A percentile compares a stretch with the other conserved stretches of the same genome.
phyloP scores from a whole-genome alignment of 2,888 invertebrate species.

The Timandra comae region DNA sequence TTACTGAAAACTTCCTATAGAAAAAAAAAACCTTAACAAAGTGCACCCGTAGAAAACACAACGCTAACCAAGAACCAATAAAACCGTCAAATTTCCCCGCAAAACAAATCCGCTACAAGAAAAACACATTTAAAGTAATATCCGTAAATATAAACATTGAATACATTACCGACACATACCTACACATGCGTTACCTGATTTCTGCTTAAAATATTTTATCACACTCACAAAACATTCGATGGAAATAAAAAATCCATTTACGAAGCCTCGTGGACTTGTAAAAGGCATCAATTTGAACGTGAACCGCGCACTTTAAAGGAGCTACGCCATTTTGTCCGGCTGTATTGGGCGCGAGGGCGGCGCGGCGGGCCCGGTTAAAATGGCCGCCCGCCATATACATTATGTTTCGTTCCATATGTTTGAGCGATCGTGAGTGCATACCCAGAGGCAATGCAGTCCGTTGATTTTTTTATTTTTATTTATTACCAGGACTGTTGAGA shows the following conservation, averaged over 20 bases:
- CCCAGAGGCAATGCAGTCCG: conserved; percentile 48
- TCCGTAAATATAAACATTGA: conserved; percentile 5
- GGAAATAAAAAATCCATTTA: conserved; percentile 45
- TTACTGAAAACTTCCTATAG: no score
- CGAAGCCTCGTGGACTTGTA: conserved; percentile 37
- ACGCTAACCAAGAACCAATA: conserved; percentile 1
- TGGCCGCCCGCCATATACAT: conserved; percentile 26
- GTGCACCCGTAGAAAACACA: no score
- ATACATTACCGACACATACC: conserved; percentile 2
- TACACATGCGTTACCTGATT: conserved; percentile 10
- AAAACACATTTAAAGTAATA: conserved; percentile 12
- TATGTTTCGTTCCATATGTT: conserved; percentile 30
- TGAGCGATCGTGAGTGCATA: conserved; percentile 45
- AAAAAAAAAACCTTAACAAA: not conserved
- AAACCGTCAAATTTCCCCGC: conserved; percentile 6
- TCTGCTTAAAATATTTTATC: conserved; percentile 29
- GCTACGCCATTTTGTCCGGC: conserved; percentile 20
- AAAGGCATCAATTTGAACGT: conserved; percentile 31
- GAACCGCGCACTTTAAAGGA: conserved; percentile 24
- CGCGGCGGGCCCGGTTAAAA: conserved; percentile 19
- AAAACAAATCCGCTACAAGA: conserved; percentile 7
- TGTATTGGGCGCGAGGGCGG: conserved; percentile 11
- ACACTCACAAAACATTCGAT: conserved; percentile 34
- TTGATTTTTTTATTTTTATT: conserved; percentile 50
- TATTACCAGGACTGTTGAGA: conserved; percentile 43